Evolutionary conservation across 2,797 vertebrate genomes (phyloP).

Genomic region (Erethizon dorsatum): DNA sequence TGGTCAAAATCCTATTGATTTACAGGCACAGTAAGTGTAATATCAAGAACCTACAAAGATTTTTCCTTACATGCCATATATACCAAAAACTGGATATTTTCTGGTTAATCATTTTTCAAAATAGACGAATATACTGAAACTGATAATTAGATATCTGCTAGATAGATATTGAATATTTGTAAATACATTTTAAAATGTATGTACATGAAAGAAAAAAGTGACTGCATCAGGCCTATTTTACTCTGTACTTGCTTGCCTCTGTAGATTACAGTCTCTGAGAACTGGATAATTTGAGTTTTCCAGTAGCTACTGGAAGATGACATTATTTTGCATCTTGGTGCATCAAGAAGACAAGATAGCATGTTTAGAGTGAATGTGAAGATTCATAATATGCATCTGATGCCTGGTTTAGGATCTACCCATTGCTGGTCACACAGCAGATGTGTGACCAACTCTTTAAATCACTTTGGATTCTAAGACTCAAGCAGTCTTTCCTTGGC

Average conservation of each 20-base stretch:
- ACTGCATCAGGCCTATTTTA: background rate
- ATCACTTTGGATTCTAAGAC: background rate
- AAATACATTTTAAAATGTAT: background rate
- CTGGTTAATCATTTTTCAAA: background rate
- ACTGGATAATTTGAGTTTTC: background rate
- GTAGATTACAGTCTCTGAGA: background rate
- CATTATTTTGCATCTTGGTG: background rate
- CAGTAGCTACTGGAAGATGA: background rate
- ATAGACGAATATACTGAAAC: background rate
- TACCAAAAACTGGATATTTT: background rate
- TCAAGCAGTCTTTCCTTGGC: background rate
- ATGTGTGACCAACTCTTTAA: background rate
- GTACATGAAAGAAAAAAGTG: background rate
- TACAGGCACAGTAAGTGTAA: background rate
- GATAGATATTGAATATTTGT: background rate
- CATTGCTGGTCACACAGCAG: background rate
- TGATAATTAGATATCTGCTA: background rate
- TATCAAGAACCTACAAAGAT: background rate
- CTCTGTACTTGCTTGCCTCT: background rate
- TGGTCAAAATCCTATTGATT: background rate
- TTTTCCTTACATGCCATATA: background rate
- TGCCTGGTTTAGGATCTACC: accelerated
- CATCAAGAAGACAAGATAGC: background rate
- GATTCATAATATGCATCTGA: background rate
- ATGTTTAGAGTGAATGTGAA: background rate